Conservation (phyloP, 2,113 vertebrate species). For the Ptilorrhoa leucosticta region DNA sequence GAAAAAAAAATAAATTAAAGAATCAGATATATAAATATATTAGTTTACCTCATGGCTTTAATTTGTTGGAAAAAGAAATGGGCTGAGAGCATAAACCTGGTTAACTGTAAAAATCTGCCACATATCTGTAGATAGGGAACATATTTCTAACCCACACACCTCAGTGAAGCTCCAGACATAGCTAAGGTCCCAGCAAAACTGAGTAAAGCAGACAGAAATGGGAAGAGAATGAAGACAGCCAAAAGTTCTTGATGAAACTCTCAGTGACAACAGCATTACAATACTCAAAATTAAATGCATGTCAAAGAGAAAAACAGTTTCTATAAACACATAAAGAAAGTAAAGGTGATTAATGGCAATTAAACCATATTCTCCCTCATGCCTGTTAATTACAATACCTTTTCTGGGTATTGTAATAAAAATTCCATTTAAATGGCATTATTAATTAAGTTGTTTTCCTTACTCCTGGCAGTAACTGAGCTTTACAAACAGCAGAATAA, state of each 20-base stretch:
- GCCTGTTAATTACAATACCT: slow-evolving; percentile 34
- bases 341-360: slow-evolving; percentile 35
- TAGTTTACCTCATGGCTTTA: background rate
- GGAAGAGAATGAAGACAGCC: background rate
- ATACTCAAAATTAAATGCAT: slow-evolving; percentile 14
- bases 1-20: background rate
- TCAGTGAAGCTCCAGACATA: background rate
- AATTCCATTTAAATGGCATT: slow-evolving; percentile 27
- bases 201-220: background rate
- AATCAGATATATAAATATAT: background rate
- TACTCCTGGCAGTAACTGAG: slow-evolving; percentile 24
- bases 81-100: background rate
- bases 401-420: slow-evolving; percentile 19
- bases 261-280: background rate
- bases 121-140: background rate
- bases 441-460: slow-evolving; percentile 56
- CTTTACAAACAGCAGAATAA: slow-evolving; percentile 27
- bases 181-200: background rate
- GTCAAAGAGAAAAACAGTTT: background rate
- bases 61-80: background rate
- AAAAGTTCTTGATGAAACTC: background rate
- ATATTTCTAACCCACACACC: background rate
- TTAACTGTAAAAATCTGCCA: background rate
- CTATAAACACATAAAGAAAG: background rate
- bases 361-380: background rate